Evolutionary conservation across 2,797 vertebrate species (phyloP), one percentile per base, ranked within the genome.

Genomic region (Masticophis lateralis): DNA sequence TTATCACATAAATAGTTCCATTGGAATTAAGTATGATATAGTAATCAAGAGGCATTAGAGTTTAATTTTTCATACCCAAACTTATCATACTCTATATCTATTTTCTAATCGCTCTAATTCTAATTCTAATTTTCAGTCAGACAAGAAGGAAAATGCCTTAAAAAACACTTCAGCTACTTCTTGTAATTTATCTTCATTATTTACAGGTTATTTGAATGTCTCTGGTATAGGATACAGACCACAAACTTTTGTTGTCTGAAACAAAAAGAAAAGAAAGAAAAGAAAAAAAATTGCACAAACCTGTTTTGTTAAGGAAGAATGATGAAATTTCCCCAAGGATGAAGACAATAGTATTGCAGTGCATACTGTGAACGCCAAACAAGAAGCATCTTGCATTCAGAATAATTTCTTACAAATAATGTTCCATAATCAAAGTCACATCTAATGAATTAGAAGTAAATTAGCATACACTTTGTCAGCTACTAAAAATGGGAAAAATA

Each of bases 201-300:
- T 95, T 95, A 95, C 16, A 95, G 69, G 57, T 96, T 96, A 91
- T 91, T 90, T 92, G 90, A 66, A 47, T n/a, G 63, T 95, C 95
- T 91, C 59, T 94, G 61, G 55, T 94, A 86, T 43, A 94, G 53
- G 59, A 95, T 86, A 89, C 12, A 95, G 93, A 92, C 93, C 89
- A 11, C 74, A 96, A 95, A 94, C 27, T 96, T 96, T 69, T 94
- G 55, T 83, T 89, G 94, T 20, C 1, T 95, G 87, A 93, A 79
- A 43, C 18, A 22, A 43, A 79, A 79, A 43, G 18, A 37, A 22
- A 79, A 95, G 94, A 94, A 91, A 55, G 7, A 79, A 79, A 43
- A 43, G 18, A 37, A 22, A 79, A 96, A 94, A 94, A 93, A 91
- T 43, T 16, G 37, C 47, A 86, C 74, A 79, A 20, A 79, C 37